phyloP scores from a whole-genome alignment of 2,888 invertebrate species.

The Leptopilina myrica region DNA sequence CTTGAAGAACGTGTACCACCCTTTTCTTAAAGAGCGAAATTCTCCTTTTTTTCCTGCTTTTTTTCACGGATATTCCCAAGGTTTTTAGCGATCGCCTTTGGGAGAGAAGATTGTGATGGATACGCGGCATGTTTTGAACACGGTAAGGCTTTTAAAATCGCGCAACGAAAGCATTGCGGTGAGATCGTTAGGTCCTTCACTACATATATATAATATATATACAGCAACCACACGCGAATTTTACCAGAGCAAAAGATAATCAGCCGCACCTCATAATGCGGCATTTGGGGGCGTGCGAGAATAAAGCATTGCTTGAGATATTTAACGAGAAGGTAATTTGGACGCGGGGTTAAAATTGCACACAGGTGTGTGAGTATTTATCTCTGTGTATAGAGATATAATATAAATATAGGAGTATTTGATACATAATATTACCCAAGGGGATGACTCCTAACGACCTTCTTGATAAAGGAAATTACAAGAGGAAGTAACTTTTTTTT shows the following conservation, averaged over 20 bases:
- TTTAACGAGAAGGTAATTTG: conserved; percentile 72
- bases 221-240: conserved; percentile 45
- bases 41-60: background rate
- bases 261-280: conserved; percentile 67
- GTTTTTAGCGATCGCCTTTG: conserved; percentile 48
- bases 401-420: conserved; percentile 1
- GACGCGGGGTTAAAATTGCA: conserved; percentile 50
- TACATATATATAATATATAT: too few species aligned
- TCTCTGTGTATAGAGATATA: too few species aligned
- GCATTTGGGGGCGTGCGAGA: conserved; percentile 69
- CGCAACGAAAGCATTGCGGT: conserved; percentile 51
- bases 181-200: conserved; percentile 63
- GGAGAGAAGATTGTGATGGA: conserved; percentile 65
- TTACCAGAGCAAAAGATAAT: conserved; percentile 62
- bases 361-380: conserved; percentile 53
- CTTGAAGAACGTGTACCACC: too few species aligned
- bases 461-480: conserved; percentile 45
- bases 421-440: conserved; percentile 43
- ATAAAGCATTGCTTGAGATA: conserved; percentile 71
- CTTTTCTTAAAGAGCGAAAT: background rate
- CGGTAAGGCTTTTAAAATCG: conserved; percentile 61
- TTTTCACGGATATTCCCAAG: conserved; percentile 36
- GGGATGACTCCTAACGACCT: conserved; percentile 48
- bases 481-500: conserved; percentile 49
- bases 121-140: conserved; percentile 61